Base-by-base conservation (phyloP, 92 coral and sea anemone species). In the Porites evermanni region DNA sequence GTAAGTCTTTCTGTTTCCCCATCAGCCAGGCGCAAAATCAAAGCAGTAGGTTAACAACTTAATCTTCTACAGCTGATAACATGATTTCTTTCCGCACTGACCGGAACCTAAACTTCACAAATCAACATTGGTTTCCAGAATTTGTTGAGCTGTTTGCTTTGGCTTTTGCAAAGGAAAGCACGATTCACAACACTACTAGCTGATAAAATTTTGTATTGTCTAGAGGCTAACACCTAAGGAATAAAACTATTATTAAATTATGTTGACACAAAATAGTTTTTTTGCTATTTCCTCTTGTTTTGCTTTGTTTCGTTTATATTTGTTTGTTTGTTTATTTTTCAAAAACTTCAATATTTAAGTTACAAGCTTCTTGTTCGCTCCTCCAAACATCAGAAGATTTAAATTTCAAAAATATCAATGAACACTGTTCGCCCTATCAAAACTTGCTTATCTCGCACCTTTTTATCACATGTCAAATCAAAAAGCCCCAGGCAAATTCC, bases 401-500 rank as follows among this genome's bases (percentile, higher is more conserved):
- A 10, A 66, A 66, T 66, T 79, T 17, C 52, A 73, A 73, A 52
- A 52, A 67, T 52, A 44, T 78, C 54, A 5, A 14, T 78, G 56
- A 38, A 44, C 29, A 10, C 61, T 56, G 16, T 56, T 14, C 12
- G 2, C 12, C 8, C 3, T 54, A 10, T 54, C 60, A 13, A 13
- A 54, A 21, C 44, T 51, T 12, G n/a, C 64, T 79, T 78, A 24
- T 66, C 71, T 8, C n/a, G 51, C 19, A 61, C 29, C 17, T 14
- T 21, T 64, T 78, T 79, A 64, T 79, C 73, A 50, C 12, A 74
- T 5, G 38, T 0, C 0, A 53, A 9, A 74, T 61, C 32, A 21
- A 67, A 66, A 53, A 23, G 74, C 83, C 83, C 23, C 23, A 51
- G 83, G 83, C 74, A 11, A 66, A 79, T 79, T 67, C 83, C 74